Evolutionary conservation across 2,113 vertebrate genomes (phyloP).

Genomic region (Pygathrix nemaeus): DNA sequence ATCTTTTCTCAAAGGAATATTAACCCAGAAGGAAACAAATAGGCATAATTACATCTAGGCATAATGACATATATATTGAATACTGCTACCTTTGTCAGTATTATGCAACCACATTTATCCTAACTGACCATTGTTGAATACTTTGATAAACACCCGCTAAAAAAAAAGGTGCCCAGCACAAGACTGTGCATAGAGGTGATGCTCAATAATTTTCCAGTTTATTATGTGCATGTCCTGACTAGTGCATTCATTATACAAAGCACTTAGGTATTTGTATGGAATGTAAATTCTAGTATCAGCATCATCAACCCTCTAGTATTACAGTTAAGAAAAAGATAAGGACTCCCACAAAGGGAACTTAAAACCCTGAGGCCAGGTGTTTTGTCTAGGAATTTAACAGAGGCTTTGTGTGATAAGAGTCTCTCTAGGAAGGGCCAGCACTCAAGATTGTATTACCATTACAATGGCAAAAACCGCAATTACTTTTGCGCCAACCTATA

Average conservation of each 20-base stretch:
- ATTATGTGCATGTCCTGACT: neutral
- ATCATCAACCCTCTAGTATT: slow-evolving; percentile 64
- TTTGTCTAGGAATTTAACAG: slow-evolving; percentile 70
- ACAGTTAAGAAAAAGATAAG: slow-evolving; percentile 66
- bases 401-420: slow-evolving; percentile 67
- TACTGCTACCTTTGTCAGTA: neutral
- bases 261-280: slow-evolving; percentile 33
- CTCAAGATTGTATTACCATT: slow-evolving; percentile 30
- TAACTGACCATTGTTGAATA: neutral
- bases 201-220: neutral
- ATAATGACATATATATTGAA: neutral
- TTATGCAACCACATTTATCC: neutral
- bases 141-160: neutral
- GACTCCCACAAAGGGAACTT: slow-evolving; percentile 55
- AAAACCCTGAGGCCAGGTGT: slow-evolving; percentile 54
- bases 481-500: too few relatives aligned
- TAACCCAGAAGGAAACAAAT: neutral
- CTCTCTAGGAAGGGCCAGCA: slow-evolving; percentile 36
- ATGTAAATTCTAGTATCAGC: slow-evolving; percentile 49
- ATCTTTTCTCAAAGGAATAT: neutral
- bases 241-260: neutral
- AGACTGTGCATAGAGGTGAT: neutral
- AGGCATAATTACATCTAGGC: neutral
- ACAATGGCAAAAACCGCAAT: too few relatives aligned
- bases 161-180: neutral